Conservation (phyloP, 2,888 invertebrate genomes). For the Cactoblastis cactorum region DNA sequence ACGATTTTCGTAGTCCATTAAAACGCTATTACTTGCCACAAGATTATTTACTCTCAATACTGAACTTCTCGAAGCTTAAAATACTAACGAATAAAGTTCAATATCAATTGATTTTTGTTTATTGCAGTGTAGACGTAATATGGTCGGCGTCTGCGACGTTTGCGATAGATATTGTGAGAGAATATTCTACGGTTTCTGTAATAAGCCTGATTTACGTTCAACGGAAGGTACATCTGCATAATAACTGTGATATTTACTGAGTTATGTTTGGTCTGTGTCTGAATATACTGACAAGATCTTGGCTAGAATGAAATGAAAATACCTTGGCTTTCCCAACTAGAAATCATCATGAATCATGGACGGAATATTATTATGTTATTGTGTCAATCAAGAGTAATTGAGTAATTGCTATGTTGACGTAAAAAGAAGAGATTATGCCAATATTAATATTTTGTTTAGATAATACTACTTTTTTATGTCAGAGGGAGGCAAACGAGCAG, state of each 20-base stretch:
- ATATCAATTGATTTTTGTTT: conserved; percentile 21
- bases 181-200: conserved; percentile 22
- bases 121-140: conserved; percentile 33
- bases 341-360: background rate
- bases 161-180: conserved; percentile 22
- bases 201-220: conserved; percentile 38
- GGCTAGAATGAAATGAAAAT: background rate
- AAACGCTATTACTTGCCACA: conserved; percentile 56
- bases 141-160: conserved; percentile 24
- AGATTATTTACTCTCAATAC: conserved; percentile 8
- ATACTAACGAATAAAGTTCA: conserved; percentile 16
- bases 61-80: conserved; percentile 9
- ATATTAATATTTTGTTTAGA: no score
- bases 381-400: no score
- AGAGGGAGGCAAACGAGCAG: no score
- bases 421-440: no score
- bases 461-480: no score
- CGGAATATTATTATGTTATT: no score
- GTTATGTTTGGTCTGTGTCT: conserved; percentile 8
- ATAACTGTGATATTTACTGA: conserved; percentile 27
- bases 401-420: no score
- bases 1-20: conserved; percentile 70
- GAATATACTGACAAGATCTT: background rate
- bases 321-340: background rate
- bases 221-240: conserved; percentile 39